Percentiles rank a stretch among this genome's conserved stretches.
phyloP scores from a whole-genome alignment of 2,888 invertebrate genomes.

The Neoaliturus tenellus region DNA sequence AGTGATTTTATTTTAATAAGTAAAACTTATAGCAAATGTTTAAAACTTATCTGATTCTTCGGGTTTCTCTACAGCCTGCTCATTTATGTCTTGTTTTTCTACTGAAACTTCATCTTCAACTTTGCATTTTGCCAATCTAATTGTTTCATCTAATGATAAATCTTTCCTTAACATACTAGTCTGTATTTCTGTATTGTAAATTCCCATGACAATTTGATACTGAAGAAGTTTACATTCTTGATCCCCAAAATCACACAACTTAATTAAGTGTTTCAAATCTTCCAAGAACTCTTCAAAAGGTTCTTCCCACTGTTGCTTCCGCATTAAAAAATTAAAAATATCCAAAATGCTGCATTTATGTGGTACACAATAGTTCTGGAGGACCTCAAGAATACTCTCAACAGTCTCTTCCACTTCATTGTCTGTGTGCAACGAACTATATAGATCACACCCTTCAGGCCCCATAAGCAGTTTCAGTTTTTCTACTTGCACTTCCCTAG shows the following conservation, averaged over 20 bases:
- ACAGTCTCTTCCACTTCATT: neutral
- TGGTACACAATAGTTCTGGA: neutral
- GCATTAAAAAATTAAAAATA: slow-evolving; percentile 33
- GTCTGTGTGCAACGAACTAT: neutral
- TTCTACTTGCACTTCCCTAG: neutral
- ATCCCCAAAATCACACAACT: slow-evolving; percentile 33
- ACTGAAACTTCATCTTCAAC: neutral
- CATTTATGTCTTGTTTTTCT: neutral
- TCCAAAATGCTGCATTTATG: neutral
- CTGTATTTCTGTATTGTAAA: slow-evolving; percentile 1
- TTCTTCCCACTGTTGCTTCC: slow-evolving; percentile 31
- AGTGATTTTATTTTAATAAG: too few relatives aligned
- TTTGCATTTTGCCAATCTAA: neutral
- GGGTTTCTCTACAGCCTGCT: neutral
- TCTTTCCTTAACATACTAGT: slow-evolving; percentile 3
- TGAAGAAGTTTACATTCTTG: slow-evolving; percentile 38
- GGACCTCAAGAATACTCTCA: neutral
- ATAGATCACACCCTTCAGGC: neutral
- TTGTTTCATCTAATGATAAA: slow-evolving; percentile 28
- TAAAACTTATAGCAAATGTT: neutral
- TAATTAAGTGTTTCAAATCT: slow-evolving; percentile 30
- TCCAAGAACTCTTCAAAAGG: neutral
- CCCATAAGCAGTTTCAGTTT: neutral
- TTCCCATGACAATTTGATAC: slow-evolving; percentile 30
- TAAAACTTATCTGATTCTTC: slow-evolving; percentile 41